Base-by-base conservation (phyloP, 1,140 invertebrate genomes). In the Tetragnatha versicolor region DNA sequence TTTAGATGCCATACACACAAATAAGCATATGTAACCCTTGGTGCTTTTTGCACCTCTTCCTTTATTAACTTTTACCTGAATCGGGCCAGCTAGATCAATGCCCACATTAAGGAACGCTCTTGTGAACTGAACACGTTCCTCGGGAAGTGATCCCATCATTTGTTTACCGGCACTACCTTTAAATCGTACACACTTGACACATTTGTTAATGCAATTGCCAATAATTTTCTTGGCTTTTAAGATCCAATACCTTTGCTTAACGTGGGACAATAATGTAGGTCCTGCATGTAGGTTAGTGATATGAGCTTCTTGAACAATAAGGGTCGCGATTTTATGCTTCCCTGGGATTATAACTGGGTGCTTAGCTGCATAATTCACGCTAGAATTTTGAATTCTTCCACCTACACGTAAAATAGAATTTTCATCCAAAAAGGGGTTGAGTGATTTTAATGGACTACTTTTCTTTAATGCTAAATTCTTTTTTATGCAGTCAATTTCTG, bases 1-100 rank as follows among this genome's bases (percentile, higher is more conserved):
- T 17, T 81, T 42, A 12, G 79, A 81, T 17, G 63, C 33, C 10
- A 75, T 6, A 53, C 81, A 82, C 14, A 79, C 80, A 68, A 82
- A 80, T 17, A 82, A 51, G 7, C 10, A 17, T 25, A 72, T n/a
- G 37, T 80, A 80, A 17, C 33, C 45, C 33, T 80, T 80, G 14
- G 14, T 29, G 10, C 2, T 20, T 42, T 45, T 68, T 5, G 17
- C n/a, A 20, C 35, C 6, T 68, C 37, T 68, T 3, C 37, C 37
- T 7, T 22, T 17, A 3, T 17, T 25, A 14, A 17, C 1, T 17
- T 39, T 33, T 4, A 37, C n/a, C 2, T 2, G 5, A 39, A 63
- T 45, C 2, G 65, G 45, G 2, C 39, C 65, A 4, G 2, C 17
- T 22, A 10, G 47, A 20, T 68, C 65, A 2, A 68, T 7, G 12